Percentiles rank a stretch among this genome's conserved stretches.
Evolutionary conservation across 2,888 invertebrate species (phyloP).

Genomic region (Scaptomyza polygonia): DNA sequence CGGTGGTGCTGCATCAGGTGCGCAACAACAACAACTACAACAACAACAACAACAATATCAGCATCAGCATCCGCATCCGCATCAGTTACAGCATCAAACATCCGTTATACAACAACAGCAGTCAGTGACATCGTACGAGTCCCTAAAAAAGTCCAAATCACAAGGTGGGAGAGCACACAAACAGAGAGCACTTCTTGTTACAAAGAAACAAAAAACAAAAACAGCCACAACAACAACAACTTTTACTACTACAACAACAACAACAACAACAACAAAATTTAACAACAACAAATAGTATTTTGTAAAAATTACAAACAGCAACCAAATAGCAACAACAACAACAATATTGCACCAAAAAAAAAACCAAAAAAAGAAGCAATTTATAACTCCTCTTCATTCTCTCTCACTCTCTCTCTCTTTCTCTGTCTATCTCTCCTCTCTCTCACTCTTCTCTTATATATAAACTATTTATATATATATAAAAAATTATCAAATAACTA

Average conservation of each 20-base stretch:
- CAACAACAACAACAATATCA: conserved; percentile 35
- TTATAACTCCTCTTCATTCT: conserved; percentile 4
- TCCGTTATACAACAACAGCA: conserved; percentile 79
- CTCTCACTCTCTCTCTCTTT: conserved; percentile 28
- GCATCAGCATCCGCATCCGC: conserved; percentile 58
- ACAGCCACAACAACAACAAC: conserved; percentile 26
- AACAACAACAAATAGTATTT: conserved; percentile 35
- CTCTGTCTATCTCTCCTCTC: conserved; percentile 8
- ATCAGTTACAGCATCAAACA: conserved; percentile 71
- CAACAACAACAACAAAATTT: conserved; percentile 26
- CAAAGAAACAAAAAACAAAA: too few relatives aligned
- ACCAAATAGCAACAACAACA: conserved; percentile 10
- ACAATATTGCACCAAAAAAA: conserved; percentile 30
- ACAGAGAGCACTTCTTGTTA: conserved; percentile 62
- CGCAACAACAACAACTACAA: conserved; percentile 50
- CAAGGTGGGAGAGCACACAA: conserved; percentile 93
- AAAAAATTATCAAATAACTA: conserved; percentile 1
- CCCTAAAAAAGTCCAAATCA: conserved; percentile 94
- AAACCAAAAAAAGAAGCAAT: conserved; percentile 20
- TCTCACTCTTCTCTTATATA: conserved; percentile 16
- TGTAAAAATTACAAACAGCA: conserved; percentile 8
- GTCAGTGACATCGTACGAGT: conserved; percentile 84
- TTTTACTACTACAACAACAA: conserved; percentile 1
- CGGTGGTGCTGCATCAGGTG: conserved; percentile 52
- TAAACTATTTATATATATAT: conserved; percentile 1